Percentiles rank a stretch among this genome's conserved stretches.
Conservation (phyloP, 2,113 vertebrate species). For the Oryzias woworae region DNA sequence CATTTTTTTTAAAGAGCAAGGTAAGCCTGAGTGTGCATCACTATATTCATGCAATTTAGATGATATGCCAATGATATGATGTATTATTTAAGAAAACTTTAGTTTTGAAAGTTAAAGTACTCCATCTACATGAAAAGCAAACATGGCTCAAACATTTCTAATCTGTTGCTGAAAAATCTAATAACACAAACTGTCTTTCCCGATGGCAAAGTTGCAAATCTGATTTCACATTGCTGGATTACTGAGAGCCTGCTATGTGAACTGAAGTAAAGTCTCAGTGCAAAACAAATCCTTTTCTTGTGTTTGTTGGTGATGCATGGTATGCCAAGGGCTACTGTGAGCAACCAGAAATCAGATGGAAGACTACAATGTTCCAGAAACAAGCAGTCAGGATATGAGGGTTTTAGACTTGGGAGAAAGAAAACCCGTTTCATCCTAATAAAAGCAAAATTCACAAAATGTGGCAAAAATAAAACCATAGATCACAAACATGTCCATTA, state of each 20-base stretch:
- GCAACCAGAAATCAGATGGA: conserved; percentile 10
- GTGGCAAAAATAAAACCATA: conserved; percentile 26
- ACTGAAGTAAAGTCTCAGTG: conserved; percentile 4
- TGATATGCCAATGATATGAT: no score
- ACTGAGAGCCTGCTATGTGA: conserved; percentile 22
- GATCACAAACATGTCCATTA: conserved; percentile 48
- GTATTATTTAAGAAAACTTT: no score
- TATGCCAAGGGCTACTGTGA: conserved; percentile 14
- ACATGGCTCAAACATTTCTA: no score
- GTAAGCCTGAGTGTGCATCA: no score
- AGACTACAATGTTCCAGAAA: conserved; percentile 1
- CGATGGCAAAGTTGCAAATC: conserved; percentile 8
- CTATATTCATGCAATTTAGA: no score
- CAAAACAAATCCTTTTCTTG: conserved; percentile 25
- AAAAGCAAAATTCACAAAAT: conserved; percentile 1
- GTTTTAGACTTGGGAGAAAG: conserved; percentile 8
- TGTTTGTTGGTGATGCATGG: conserved; percentile 11
- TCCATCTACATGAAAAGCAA: no score
- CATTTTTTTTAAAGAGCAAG: no score
- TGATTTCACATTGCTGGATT: conserved; percentile 6
- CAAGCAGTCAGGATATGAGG: conserved; percentile 1
- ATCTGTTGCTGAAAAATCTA: no score
- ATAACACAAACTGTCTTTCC: not conserved
- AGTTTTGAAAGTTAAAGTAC: no score
- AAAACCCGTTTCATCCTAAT: conserved; percentile 16